These are phyloP conservation scores for Trichonephila inaurata DNA, from an alignment of 1,140 invertebrate genomes.

Conservation along the genomic window DNA sequence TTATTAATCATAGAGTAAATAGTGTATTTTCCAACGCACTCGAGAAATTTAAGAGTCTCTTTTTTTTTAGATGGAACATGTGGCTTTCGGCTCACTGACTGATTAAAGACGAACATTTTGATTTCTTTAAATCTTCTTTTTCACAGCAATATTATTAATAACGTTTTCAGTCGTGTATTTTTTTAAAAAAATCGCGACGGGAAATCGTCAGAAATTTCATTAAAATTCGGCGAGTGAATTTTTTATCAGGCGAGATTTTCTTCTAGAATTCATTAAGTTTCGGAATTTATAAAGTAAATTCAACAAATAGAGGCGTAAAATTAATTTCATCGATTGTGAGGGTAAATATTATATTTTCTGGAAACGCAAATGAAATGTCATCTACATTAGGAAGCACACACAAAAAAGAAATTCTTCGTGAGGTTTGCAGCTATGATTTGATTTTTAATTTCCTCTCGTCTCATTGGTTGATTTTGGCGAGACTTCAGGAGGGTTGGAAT, in stretches of 20 bases:
- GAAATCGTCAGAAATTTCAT: constrained; percentile 9
- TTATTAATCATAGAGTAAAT: constrained; percentile 63
- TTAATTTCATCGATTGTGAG: constrained; percentile 18
- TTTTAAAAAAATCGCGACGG: neutral
- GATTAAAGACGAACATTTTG: constrained; percentile 14
- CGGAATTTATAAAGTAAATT: constrained; percentile 23
- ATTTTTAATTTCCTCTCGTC: constrained; percentile 2
- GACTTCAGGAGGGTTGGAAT: too few species aligned
- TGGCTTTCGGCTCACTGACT: neutral
- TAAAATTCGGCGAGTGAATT: neutral
- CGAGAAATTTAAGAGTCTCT: neutral
- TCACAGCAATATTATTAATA: too few species aligned
- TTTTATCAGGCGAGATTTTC: neutral
- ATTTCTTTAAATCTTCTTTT: too few species aligned
- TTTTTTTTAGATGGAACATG: neutral
- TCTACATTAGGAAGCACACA: neutral
- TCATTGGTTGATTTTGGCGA: too few species aligned
- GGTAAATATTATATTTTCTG: constrained; percentile 50
- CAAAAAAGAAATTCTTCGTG: neutral
- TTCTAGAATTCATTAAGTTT: constrained; percentile 16
- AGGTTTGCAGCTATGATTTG: neutral
- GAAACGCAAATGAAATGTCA: neutral
- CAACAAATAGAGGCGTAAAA: neutral
- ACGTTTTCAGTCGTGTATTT: neutral
- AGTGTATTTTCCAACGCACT: neutral